Base-by-base conservation (phyloP, 2,888 invertebrate species). In the Catocala sponsa region DNA sequence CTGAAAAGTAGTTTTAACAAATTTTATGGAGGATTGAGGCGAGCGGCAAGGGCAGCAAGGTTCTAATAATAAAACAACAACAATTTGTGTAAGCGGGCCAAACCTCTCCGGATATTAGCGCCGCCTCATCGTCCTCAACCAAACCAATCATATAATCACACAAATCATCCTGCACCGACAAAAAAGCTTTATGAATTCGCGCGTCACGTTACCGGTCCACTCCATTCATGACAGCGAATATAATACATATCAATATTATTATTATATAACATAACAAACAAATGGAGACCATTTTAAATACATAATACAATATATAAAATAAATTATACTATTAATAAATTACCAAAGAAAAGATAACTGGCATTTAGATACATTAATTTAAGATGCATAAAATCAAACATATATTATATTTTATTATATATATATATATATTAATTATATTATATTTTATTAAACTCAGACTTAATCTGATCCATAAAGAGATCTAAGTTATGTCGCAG, bases 111-210 rank as follows among this genome's bases (percentile, higher is more conserved):
- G 87, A 83, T 79, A 95, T 93, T 67, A 95, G 93, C 86, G 94
- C 94, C 80, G 91, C 90, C 76, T 94, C 94, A 94, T 95, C 95
- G 91, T 94, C 94, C 91, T 94, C 94, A 91, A 91, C 90, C 93
- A 94, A 94, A 91, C 94, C 94, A 94, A 94, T 92, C 90, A 95
- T 92, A 94, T 93, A 94, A 91, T 94, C 95, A 94, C 93, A 94
- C 89, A 95, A 91, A 89, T 93, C 93, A 91, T 93, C 95, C 94
- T 95, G 94, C 83, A 85, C 74, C 89, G 90, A 92, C 87, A 94
- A 92, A 92, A 89, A 91, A 87, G 72, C 75, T 77, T 53, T 70
- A 79, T 89, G 70, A 87, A 78, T 74, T 62, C 58, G 55, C 55
- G 54, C 51, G 15, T 43, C 52, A 56, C 55, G n/a, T 13, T 9